Percentiles rank a stretch among this genome's conserved stretches.
phyloP scores from a whole-genome alignment of 2,113 vertebrate species.

The Gila orcuttii region DNA sequence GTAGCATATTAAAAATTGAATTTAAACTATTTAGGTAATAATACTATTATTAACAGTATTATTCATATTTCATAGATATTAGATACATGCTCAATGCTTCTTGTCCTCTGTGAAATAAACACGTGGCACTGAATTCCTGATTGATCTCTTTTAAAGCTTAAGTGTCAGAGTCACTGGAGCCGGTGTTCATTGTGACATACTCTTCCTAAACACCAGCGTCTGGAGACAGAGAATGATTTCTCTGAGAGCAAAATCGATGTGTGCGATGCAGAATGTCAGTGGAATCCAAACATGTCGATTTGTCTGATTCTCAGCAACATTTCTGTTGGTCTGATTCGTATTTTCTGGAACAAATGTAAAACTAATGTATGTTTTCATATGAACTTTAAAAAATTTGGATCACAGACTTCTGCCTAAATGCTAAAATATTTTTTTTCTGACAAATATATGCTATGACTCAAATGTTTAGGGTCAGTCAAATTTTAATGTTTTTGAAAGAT shows the following conservation, averaged over 20 bases:
- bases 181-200: background rate
- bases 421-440: background rate
- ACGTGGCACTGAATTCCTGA: background rate
- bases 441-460: background rate
- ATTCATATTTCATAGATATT: background rate
- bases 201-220: conserved; percentile 11
- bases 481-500: background rate
- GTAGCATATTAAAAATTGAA: too few species aligned
- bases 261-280: conserved; percentile 12
- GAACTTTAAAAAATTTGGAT: background rate
- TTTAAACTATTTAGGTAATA: too few species aligned
- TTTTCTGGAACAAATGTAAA: background rate
- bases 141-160: background rate
- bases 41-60: too few species aligned
- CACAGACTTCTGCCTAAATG: background rate
- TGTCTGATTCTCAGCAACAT: background rate
- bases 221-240: background rate
- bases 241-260: conserved; percentile 23
- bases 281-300: background rate
- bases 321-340: background rate
- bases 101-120: background rate
- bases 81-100: background rate
- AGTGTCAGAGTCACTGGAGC: background rate
- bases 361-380: background rate
- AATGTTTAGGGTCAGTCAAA: background rate